Conservation (phyloP, 2,113 vertebrate species). For the Leptobrachium ailaonicum region DNA sequence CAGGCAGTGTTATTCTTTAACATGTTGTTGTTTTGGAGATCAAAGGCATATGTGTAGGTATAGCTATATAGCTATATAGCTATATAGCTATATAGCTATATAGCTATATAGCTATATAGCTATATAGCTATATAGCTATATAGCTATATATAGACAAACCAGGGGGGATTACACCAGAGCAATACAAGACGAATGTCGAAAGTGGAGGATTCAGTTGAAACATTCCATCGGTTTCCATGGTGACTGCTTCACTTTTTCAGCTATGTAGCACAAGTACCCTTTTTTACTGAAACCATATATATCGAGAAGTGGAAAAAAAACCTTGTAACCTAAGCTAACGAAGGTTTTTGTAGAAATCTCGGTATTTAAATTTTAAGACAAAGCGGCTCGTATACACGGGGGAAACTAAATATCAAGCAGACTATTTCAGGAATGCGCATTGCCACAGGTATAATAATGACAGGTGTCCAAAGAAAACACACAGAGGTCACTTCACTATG, state of each 20-base stretch:
- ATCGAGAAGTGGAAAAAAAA: no score
- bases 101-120: no score
- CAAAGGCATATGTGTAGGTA: constrained; percentile 7
- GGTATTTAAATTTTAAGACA: neutral
- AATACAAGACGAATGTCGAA: neutral
- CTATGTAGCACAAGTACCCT: no score
- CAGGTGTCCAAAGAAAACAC: neutral
- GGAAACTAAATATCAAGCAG: neutral
- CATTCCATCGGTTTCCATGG: no score
- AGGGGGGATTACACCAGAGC: neutral
- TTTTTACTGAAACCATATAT: no score
- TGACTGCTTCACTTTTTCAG: no score
- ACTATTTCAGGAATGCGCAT: neutral
- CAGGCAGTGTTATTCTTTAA: constrained; percentile 16
- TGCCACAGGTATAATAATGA: neutral
- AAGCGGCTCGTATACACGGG: neutral
- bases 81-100: no score
- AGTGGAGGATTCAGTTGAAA: no score
- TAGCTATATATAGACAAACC: constrained; percentile 23
- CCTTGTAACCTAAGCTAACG: no score
- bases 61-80: constrained; percentile 14
- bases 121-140: neutral
- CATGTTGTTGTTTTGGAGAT: constrained; percentile 26
- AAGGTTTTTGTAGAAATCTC: no score
- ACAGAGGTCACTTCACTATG: no score